phyloP scores from a whole-genome alignment of 2,113 vertebrate species.

The Procavia capensis region DNA sequence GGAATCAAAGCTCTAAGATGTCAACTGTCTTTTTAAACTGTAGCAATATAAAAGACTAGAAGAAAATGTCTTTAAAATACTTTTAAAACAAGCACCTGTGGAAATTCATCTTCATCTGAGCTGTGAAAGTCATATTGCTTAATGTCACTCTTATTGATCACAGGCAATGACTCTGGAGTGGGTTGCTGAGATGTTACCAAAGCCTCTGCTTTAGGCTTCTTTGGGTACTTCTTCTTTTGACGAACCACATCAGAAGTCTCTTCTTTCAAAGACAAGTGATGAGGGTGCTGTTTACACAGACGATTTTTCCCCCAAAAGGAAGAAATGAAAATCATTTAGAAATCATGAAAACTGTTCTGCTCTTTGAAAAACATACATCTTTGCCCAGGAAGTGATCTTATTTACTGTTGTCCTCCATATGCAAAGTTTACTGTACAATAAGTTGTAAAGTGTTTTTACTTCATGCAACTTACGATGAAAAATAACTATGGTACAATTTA shows the following conservation, averaged over 20 bases:
- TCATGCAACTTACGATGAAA: conserved; percentile 59
- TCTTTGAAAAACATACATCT: conserved; percentile 79
- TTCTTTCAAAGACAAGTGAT: conserved; percentile 91
- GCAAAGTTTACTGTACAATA: conserved; percentile 63
- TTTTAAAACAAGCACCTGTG: conserved; percentile 88
- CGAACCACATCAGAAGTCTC: conserved; percentile 90
- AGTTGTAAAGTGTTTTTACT: conserved; percentile 62
- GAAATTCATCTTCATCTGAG: conserved; percentile 95
- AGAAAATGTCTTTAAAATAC: conserved; percentile 74
- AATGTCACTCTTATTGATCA: conserved; percentile 93
- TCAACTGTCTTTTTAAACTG: conserved; percentile 56
- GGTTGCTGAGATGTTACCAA: conserved; percentile 87
- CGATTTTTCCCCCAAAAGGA: conserved; percentile 72
- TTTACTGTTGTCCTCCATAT: conserved; percentile 70
- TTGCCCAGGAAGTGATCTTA: conserved; percentile 68
- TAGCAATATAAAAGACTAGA: conserved; percentile 59
- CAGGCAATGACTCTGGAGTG: conserved; percentile 88
- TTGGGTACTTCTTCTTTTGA: conserved; percentile 94
- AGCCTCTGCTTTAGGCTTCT: conserved; percentile 90
- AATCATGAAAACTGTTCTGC: conserved; percentile 71
- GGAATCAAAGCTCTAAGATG: conserved; percentile 63
- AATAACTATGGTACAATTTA: conserved; percentile 53
- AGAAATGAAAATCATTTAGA: conserved; percentile 76
- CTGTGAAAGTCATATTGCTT: conserved; percentile 98
- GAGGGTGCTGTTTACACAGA: conserved; percentile 86